Base-by-base conservation (phyloP, 2,888 invertebrate species). In the Amphipoea oculea region DNA sequence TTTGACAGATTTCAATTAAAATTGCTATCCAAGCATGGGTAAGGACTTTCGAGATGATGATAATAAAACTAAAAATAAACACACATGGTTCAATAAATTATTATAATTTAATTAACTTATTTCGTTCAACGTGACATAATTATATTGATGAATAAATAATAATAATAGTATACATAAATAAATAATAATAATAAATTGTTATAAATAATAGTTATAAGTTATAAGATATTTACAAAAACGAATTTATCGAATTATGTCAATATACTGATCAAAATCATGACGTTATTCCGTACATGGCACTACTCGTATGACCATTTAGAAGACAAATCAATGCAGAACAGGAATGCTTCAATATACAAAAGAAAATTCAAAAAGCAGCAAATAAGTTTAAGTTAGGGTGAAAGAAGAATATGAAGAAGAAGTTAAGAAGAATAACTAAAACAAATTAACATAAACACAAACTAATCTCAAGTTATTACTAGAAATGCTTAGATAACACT, bases 51-150 rank as follows among this genome's bases (percentile, higher is more conserved):
- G 36, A 36, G 36, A 36, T 36, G 36, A 36, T 36, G 29, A 29
- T 29, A 36, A 36, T 40, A 40, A 40, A 40, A 40, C 40, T 40
- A 66, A 72, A 51, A 48, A 48, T 6, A 74, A 45, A 66, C 9
- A 7, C n/a, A 14, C 17, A 11, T 72, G 17, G 12, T 66, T 70
- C 60, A 85, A 86, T 88, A 86, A 86, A 86, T 88, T 76, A 88
- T 23, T 86, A 77, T 80, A 69, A 82, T 86, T 82, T 81, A 81
- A 85, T 71, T 82, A 76, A 60, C 40, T 70, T 82, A 69, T 45
- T 42, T 29, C 2, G n/a, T 20, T 29, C 63, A 63, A n/a, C 57
- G 0, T 74, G 29, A 17, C 36, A 11, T 40, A 7, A 12, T 20
- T 23, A 48, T 63, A 62, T 29, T 29, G 29, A 54, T 29, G 48